Conservation (phyloP, 92 coral and sea anemone genomes). For the Metridium senile region DNA sequence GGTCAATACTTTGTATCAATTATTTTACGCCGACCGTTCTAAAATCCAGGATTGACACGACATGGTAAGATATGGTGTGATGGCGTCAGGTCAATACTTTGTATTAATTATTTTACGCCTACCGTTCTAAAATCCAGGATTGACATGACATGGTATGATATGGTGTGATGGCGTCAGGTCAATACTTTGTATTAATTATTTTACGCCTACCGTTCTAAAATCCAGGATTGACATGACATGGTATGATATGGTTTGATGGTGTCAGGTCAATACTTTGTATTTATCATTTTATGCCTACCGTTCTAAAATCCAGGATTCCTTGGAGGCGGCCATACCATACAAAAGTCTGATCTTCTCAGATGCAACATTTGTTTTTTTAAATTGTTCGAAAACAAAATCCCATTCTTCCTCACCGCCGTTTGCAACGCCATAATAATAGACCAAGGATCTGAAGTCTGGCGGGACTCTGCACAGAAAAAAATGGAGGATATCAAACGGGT, state of each 20-base stretch:
- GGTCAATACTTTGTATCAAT: too few species aligned
- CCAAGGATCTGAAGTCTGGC: constrained; percentile 53
- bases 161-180: too few species aligned
- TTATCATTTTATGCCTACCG: constrained; percentile 37
- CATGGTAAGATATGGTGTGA: too few species aligned
- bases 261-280: too few species aligned
- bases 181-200: too few species aligned
- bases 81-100: too few species aligned
- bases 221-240: too few species aligned
- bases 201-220: constrained; percentile 58
- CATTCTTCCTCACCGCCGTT: constrained; percentile 76
- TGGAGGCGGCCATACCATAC: constrained; percentile 67
- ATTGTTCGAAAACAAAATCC: constrained; percentile 68
- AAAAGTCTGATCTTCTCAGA: constrained; percentile 62
- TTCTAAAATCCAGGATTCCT: constrained; percentile 76
- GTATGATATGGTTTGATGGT: too few species aligned
- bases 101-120: background rate
- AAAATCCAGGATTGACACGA: constrained; percentile 76
- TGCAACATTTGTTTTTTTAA: constrained; percentile 60
- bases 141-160: too few species aligned
- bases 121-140: constrained; percentile 78
- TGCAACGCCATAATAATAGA: constrained; percentile 67
- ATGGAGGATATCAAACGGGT: background rate
- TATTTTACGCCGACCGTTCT: constrained; percentile 46
- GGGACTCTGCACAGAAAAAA: constrained; percentile 42